phyloP scores from a whole-genome alignment of 2,113 vertebrate species.

The Thinocorus orbignyianus region DNA sequence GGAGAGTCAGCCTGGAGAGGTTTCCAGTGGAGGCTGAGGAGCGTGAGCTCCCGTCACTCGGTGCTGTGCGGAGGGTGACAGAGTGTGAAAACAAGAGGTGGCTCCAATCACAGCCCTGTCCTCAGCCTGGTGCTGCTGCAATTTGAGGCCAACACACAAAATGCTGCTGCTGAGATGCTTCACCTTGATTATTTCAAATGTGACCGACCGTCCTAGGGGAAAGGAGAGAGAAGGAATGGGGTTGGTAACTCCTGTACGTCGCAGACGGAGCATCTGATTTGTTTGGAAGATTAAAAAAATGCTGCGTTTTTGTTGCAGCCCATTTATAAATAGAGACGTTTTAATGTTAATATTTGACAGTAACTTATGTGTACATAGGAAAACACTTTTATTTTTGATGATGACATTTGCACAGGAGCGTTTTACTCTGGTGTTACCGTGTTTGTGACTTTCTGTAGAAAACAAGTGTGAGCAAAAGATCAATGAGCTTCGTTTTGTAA shows the following conservation, averaged over 20 bases:
- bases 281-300: background rate
- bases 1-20: background rate
- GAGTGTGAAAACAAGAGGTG: background rate
- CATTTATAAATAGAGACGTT: background rate
- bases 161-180: background rate
- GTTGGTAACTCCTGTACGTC: background rate
- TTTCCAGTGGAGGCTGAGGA: background rate
- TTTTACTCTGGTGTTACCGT: background rate
- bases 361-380: conserved; percentile 33
- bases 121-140: accelerated
- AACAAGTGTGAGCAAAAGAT: background rate
- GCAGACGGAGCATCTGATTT: background rate
- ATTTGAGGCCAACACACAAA: background rate
- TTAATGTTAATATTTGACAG: conserved; percentile 33
- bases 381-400: background rate
- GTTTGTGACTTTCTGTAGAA: background rate
- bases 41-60: background rate
- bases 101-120: background rate
- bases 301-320: background rate
- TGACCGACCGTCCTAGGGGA: background rate
- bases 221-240: background rate
- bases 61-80: background rate
- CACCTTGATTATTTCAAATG: background rate
- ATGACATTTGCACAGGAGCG: background rate
- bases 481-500: background rate